phyloP scores from a whole-genome alignment of 2,797 vertebrate species.

The Antrozous pallidus region DNA sequence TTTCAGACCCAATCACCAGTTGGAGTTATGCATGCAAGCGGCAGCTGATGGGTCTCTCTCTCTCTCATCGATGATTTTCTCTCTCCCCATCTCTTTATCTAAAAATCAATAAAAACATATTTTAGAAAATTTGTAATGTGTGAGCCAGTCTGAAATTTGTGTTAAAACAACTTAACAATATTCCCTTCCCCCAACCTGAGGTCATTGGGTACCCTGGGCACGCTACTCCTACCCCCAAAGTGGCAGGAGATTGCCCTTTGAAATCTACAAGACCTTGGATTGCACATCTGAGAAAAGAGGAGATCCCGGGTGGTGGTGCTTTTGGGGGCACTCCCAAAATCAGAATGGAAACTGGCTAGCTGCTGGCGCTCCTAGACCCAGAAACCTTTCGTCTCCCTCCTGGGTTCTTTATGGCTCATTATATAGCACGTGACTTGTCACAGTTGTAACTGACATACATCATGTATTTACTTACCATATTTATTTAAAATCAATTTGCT shows the following conservation, averaged over 20 bases:
- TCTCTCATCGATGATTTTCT: no score
- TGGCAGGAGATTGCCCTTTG: neutral
- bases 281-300: neutral
- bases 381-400: neutral
- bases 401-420: neutral
- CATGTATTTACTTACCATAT: neutral
- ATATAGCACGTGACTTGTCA: neutral
- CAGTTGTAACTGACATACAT: neutral
- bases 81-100: no score
- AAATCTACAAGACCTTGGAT: neutral
- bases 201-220: neutral
- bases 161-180: neutral
- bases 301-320: accelerated
- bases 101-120: no score
- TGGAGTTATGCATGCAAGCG: no score
- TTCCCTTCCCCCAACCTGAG: neutral
- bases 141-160: neutral
- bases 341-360: neutral
- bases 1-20: no score
- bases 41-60: no score
- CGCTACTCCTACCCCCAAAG: neutral
- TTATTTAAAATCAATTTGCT: neutral
- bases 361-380: no score
- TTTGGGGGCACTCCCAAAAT: neutral
- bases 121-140: neutral